Evolutionary conservation across 1,140 invertebrate species (phyloP).

Genomic region (Apis cerana): DNA sequence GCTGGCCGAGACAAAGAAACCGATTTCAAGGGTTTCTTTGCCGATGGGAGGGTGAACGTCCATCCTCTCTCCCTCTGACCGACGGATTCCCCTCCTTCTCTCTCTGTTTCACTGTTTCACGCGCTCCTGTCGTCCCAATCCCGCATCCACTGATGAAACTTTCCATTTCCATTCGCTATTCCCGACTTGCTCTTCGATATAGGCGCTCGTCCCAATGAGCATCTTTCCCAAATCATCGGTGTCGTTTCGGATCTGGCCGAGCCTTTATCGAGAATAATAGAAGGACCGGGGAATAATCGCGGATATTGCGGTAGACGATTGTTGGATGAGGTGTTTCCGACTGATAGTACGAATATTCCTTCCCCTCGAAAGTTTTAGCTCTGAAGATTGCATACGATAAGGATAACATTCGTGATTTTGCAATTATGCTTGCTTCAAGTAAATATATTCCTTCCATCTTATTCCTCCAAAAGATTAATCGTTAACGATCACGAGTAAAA

Average conservation of each 20-base stretch:
- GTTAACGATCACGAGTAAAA: no score
- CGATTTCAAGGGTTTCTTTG: conserved; percentile 46
- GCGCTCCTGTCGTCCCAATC: conserved; percentile 45
- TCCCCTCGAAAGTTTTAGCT: no score
- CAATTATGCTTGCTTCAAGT: no score
- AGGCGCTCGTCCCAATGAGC: not conserved
- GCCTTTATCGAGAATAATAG: conserved; percentile 10
- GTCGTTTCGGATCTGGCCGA: not conserved
- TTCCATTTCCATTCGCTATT: conserved; percentile 70
- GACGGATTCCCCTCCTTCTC: not conserved
- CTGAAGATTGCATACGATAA: no score
- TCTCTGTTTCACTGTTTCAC: not conserved
- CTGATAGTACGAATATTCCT: not conserved
- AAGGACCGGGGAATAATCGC: conserved; percentile 17
- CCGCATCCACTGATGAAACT: conserved; percentile 69
- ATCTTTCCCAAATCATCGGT: not conserved
- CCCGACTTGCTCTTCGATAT: conserved; percentile 24
- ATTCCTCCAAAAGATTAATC: no score
- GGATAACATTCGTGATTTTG: no score
- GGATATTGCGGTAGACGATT: conserved; percentile 12
- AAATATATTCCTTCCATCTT: no score
- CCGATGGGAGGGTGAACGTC: conserved; percentile 17
- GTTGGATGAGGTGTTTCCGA: not conserved
- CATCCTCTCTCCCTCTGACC: not conserved
- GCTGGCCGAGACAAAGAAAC: conserved; percentile 55